Conservation (phyloP, 2,888 invertebrate species). For the Gryllus longicercus region DNA sequence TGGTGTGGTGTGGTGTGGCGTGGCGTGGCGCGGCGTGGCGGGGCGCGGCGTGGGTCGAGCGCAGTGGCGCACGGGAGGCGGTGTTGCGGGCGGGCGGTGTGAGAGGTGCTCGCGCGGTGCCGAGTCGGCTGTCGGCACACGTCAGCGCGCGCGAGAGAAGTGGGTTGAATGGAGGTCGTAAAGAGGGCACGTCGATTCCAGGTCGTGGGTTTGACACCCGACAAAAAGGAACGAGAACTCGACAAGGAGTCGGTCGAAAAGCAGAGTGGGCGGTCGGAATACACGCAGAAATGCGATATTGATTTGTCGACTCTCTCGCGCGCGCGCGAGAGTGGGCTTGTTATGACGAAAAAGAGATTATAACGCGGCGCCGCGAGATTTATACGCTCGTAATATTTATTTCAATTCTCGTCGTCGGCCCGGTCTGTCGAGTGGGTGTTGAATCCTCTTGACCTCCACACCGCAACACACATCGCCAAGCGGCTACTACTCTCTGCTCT, state of each 20-base stretch:
- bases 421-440: not conserved
- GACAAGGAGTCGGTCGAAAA: not conserved
- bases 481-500: not conserved
- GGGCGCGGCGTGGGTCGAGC: not conserved
- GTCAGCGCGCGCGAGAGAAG: not conserved
- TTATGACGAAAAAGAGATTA: not conserved
- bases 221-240: not conserved
- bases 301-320: not conserved
- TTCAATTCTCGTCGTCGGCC: not conserved
- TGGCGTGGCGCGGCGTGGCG: not conserved
- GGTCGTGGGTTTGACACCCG: constrained; percentile 5
- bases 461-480: not conserved
- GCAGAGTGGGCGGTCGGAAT: not conserved
- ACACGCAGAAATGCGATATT: constrained; percentile 5
- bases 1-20: not conserved
- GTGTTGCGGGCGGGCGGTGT: not conserved
- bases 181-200: constrained; percentile 17
- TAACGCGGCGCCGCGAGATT: not conserved
- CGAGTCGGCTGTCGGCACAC: not conserved
- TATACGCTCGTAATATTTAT: not conserved
- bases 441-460: not conserved
- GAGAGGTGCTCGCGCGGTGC: not conserved
- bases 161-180: constrained; percentile 17
- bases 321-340: not conserved
- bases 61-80: not conserved